These are phyloP conservation scores for Diaprepes abbreviatus DNA, from an alignment of 2,888 invertebrate species.

Conservation along the genomic window DNA sequence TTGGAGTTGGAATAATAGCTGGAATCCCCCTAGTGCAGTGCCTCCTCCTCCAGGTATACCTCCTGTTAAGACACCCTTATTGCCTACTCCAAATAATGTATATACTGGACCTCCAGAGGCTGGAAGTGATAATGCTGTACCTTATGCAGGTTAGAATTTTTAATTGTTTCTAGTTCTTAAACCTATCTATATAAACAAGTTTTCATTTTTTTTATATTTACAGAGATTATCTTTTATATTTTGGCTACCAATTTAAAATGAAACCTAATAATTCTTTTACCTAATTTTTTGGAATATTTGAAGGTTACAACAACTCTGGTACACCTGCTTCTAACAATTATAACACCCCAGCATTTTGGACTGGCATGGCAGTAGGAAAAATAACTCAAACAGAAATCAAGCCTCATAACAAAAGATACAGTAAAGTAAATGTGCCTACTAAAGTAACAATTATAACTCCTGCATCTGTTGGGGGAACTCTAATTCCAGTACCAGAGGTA, in stretches of 20 bases:
- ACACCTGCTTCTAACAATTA: slow-evolving; percentile 38
- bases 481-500: slow-evolving; percentile 43
- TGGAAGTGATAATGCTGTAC: slow-evolving; percentile 56
- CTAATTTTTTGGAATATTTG: not conserved
- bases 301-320: slow-evolving; percentile 33
- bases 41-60: slow-evolving; percentile 54
- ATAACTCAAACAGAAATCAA: slow-evolving; percentile 62
- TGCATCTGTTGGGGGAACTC: slow-evolving; percentile 50
- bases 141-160: slow-evolving; percentile 49
- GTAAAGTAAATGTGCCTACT: slow-evolving; percentile 65
- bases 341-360: slow-evolving; percentile 60
- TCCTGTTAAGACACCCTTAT: slow-evolving; percentile 60
- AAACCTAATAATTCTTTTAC: too few relatives aligned
- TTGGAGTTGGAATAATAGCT: slow-evolving; percentile 66
- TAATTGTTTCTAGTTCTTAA: too few relatives aligned
- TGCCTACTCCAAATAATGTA: slow-evolving; percentile 64
- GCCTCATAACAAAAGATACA: slow-evolving; percentile 65
- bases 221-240: too few relatives aligned
- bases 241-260: too few relatives aligned
- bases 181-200: too few relatives aligned
- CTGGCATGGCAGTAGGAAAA: slow-evolving; percentile 53
- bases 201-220: too few relatives aligned
- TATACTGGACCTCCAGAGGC: slow-evolving; percentile 58
- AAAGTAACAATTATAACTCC: slow-evolving; percentile 54
- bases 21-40: slow-evolving; percentile 66